phyloP scores from a whole-genome alignment of 2,888 invertebrate species.

The Galerucella nymphaeae region DNA sequence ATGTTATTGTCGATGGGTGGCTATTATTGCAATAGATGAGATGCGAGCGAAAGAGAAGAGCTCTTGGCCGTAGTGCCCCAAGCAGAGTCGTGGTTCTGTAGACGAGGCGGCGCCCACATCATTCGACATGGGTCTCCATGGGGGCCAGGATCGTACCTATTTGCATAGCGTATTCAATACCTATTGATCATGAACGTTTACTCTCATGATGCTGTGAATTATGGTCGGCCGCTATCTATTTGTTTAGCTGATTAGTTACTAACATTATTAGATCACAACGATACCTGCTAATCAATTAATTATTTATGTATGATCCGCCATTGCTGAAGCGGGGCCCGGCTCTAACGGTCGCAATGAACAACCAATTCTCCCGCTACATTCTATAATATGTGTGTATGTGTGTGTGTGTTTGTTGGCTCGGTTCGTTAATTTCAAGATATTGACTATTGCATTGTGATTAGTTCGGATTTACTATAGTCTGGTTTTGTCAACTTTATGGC shows the following conservation, averaged over 20 bases:
- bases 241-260: constrained; percentile 67
- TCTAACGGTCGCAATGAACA: constrained; percentile 6
- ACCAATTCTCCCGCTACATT: not conserved
- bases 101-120: constrained; percentile 51
- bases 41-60: constrained; percentile 39
- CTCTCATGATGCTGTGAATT: constrained; percentile 65
- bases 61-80: constrained; percentile 57
- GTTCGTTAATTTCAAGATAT: constrained; percentile 64
- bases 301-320: constrained; percentile 65
- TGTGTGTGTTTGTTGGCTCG: constrained; percentile 44
- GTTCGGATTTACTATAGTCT: constrained; percentile 48
- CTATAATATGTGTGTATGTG: not conserved
- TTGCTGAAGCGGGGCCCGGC: constrained; percentile 43
- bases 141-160: constrained; percentile 51
- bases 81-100: constrained; percentile 50
- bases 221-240: constrained; percentile 67
- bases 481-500: constrained; percentile 50
- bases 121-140: constrained; percentile 54
- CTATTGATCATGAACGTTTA: constrained; percentile 65
- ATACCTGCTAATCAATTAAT: constrained; percentile 67
- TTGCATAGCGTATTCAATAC: constrained; percentile 65
- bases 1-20: constrained; percentile 28
- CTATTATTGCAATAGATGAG: constrained; percentile 18
- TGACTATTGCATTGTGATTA: constrained; percentile 56
- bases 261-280: constrained; percentile 66